Evolutionary conservation across 2,113 vertebrate genomes (phyloP).

Genomic region (Pongo pygmaeus): DNA sequence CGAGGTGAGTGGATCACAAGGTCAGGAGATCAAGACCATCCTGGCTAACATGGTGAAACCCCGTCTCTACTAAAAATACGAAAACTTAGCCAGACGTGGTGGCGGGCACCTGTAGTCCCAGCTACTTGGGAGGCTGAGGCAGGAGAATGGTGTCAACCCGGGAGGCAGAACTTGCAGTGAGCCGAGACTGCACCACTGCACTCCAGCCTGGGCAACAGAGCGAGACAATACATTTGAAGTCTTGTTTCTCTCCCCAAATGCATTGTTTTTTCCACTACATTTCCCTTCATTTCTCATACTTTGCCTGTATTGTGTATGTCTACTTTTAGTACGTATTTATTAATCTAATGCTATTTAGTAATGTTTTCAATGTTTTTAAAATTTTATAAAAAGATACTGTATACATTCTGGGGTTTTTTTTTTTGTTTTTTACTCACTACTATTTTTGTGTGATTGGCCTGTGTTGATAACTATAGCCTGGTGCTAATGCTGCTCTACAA

Average conservation of each 20-base stretch:
- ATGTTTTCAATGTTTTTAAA: not conserved
- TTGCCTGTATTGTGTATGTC: not conserved
- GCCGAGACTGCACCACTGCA: too few relatives aligned
- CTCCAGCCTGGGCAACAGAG: too few relatives aligned
- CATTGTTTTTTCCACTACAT: not conserved
- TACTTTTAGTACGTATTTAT: not conserved
- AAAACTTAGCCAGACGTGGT: too few relatives aligned
- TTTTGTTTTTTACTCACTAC: not conserved
- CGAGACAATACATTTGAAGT: not conserved
- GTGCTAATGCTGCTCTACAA: not conserved
- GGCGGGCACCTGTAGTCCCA: too few relatives aligned
- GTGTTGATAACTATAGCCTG: not conserved
- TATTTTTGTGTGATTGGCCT: not conserved
- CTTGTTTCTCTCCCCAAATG: not conserved
- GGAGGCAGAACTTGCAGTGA: too few relatives aligned
- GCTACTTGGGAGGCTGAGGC: too few relatives aligned
- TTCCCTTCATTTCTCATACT: not conserved
- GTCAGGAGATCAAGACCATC: too few relatives aligned
- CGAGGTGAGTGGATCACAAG: too few relatives aligned
- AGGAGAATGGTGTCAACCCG: too few relatives aligned
- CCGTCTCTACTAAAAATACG: too few relatives aligned
- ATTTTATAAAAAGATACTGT: not conserved
- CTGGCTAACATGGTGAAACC: too few relatives aligned
- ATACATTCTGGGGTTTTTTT: not conserved
- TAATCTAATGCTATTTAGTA: not conserved